Conservation (phyloP, 2,797 vertebrate genomes). For the Spinus pinus region DNA sequence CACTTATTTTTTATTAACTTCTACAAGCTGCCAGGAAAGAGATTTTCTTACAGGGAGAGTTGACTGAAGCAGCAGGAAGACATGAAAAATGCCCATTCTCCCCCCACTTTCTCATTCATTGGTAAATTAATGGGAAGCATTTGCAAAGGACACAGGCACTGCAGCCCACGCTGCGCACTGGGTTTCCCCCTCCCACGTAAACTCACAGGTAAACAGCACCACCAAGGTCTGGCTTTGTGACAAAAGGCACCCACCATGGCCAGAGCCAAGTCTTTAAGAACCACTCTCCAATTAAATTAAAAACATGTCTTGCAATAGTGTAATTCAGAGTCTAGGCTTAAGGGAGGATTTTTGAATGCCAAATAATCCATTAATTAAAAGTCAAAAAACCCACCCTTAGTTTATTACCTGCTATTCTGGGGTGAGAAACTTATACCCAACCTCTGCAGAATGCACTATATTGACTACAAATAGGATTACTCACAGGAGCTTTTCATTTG, state of each 20-base stretch:
- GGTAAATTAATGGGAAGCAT: constrained; percentile 20
- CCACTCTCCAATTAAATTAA: constrained; percentile 15
- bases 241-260: background rate
- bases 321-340: constrained; percentile 33
- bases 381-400: background rate
- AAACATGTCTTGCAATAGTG: background rate
- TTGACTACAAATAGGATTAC: constrained; percentile 61
- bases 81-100: background rate
- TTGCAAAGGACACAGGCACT: background rate
- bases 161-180: accelerated
- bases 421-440: constrained; percentile 47
- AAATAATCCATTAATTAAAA: constrained; percentile 54
- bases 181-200: background rate
- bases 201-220: background rate
- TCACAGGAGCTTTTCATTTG: constrained; percentile 63
- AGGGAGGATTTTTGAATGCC: constrained; percentile 42
- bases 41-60: background rate
- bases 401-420: constrained; percentile 63
- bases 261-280: background rate
- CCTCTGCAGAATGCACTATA: background rate
- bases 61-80: background rate
- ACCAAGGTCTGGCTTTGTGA: background rate
- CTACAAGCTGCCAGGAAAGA: background rate
- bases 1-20: background rate
- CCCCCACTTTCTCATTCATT: background rate